Conservation (phyloP, 64 coral and sea anemone species). For the Montipora sp. region DNA sequence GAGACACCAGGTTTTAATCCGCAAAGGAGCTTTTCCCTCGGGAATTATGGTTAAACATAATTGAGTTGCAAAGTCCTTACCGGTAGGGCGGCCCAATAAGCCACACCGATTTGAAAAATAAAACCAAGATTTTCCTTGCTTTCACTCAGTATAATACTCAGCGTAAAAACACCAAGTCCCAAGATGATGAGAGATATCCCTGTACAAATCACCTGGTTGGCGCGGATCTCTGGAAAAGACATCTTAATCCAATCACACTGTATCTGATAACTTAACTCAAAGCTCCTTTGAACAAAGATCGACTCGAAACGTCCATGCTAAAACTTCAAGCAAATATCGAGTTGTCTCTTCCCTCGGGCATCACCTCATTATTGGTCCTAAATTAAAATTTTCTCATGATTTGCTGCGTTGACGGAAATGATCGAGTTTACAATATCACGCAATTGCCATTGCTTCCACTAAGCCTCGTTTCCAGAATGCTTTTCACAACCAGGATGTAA, state of each 20-base stretch:
- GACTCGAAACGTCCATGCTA: too few species aligned
- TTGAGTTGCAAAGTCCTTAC: background rate
- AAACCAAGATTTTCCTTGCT: background rate
- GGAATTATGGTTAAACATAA: too few species aligned
- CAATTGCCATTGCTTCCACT: background rate
- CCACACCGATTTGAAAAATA: slow-evolving; percentile 18
- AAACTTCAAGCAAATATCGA: background rate
- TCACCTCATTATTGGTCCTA: background rate
- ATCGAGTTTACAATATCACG: background rate
- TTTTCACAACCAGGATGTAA: too few species aligned
- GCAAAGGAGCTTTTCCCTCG: too few species aligned
- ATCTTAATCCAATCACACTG: background rate
- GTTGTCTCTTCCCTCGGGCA: background rate
- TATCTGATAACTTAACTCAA: background rate
- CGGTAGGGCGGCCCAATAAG: slow-evolving; percentile 18
- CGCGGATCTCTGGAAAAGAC: slow-evolving; percentile 40
- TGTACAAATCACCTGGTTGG: slow-evolving; percentile 35
- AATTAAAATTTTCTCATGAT: background rate
- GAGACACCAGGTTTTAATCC: too few species aligned
- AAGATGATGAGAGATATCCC: slow-evolving; percentile 26
- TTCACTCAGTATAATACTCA: slow-evolving; percentile 6
- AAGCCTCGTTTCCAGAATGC: background rate
- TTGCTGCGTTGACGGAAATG: background rate
- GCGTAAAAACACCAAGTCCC: slow-evolving; percentile 12
- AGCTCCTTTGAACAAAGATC: background rate